phyloP scores from a whole-genome alignment of 2,888 invertebrate genomes.

The Deilephila elpenor region DNA sequence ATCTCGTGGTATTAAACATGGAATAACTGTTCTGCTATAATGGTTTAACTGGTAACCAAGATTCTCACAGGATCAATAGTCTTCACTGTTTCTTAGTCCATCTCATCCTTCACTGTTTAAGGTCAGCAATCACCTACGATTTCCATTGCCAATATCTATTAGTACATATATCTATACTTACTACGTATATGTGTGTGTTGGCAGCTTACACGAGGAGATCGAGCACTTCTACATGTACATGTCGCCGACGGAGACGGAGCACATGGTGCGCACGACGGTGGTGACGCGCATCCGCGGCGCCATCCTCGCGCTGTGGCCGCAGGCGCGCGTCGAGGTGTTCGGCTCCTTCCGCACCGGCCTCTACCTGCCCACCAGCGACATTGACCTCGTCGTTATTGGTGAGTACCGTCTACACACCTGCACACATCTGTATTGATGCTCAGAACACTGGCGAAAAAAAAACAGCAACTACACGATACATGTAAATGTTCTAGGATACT shows the following conservation, averaged over 20 bases:
- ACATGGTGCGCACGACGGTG: conserved; percentile 94
- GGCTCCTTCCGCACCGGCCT: conserved; percentile 99
- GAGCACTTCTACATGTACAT: conserved; percentile 98
- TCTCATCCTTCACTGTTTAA: too few relatives aligned
- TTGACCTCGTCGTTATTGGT: conserved; percentile 87
- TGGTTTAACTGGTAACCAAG: too few relatives aligned
- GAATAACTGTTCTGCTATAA: too few relatives aligned
- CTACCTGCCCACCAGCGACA: conserved; percentile 97
- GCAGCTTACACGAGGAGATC: conserved; percentile 97
- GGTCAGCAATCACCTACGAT: too few relatives aligned
- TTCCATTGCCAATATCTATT: too few relatives aligned
- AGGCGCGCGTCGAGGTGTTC: conserved; percentile 98
- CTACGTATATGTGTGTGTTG: conserved; percentile 35
- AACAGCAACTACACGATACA: background rate
- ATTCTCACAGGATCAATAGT: too few relatives aligned
- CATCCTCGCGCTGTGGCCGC: conserved; percentile 95
- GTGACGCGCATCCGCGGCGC: conserved; percentile 95
- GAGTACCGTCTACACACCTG: conserved; percentile 46
- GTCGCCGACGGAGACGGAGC: conserved; percentile 96
- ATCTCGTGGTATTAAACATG: too few relatives aligned
- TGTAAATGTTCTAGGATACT: too few relatives aligned
- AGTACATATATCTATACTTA: too few relatives aligned
- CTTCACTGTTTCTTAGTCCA: too few relatives aligned
- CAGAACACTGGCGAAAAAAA: background rate
- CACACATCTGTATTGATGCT: background rate